A percentile compares a stretch with the other conserved stretches of the same genome.
Evolutionary conservation across 2,113 vertebrate genomes (phyloP).

Genomic region (Peromyscus polionotus): DNA sequence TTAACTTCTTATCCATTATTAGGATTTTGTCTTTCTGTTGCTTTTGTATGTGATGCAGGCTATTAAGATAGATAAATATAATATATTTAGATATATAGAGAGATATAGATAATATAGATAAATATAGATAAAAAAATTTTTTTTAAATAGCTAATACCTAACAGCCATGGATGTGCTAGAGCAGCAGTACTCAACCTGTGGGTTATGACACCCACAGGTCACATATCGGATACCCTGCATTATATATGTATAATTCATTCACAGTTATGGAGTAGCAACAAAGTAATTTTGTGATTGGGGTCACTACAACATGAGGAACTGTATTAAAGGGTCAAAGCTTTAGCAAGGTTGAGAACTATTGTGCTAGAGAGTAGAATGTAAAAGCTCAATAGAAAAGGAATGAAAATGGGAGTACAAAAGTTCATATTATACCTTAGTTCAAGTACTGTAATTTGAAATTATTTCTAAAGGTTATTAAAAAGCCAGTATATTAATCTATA

Average conservation of each 20-base stretch:
- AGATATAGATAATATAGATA: background rate
- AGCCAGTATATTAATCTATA: background rate
- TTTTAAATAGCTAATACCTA: background rate
- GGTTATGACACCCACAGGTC: background rate
- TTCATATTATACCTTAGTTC: background rate
- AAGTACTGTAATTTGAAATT: background rate
- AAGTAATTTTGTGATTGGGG: background rate
- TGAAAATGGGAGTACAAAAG: background rate
- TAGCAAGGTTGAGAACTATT: background rate
- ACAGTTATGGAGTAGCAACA: too few relatives aligned
- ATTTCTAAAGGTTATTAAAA: background rate
- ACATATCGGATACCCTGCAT: background rate
- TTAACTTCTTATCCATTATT: background rate
- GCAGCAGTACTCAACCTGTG: background rate
- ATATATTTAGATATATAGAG: too few relatives aligned
- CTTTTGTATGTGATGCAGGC: background rate
- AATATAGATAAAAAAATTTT: background rate
- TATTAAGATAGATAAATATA: background rate
- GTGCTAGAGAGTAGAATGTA: background rate
- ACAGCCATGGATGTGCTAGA: background rate
- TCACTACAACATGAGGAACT: background rate
- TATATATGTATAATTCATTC: too few relatives aligned
- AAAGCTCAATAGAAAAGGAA: background rate
- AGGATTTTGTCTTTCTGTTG: background rate
- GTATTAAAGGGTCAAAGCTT: background rate